These are phyloP conservation scores for Cheumatopsyche charites DNA, from an alignment of 1,140 invertebrate genomes.

Conservation along the genomic window DNA sequence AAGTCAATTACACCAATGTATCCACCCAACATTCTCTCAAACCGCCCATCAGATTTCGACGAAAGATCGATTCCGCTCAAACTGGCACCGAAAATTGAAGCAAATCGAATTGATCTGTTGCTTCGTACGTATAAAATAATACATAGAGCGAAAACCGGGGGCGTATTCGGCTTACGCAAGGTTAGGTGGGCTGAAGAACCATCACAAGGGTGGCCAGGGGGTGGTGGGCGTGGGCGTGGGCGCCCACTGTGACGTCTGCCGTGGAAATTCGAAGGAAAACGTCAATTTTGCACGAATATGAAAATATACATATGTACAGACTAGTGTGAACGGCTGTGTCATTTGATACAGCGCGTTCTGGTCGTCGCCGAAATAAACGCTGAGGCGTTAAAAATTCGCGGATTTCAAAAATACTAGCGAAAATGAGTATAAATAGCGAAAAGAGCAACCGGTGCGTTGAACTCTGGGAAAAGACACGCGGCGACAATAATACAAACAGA, in stretches of 20 bases:
- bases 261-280: not conserved
- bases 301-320: not conserved
- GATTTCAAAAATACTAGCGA: not conserved
- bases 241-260: not conserved
- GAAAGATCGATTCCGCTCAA: too few species aligned
- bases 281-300: not conserved
- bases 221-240: not conserved
- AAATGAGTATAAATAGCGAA: constrained; percentile 7
- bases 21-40: too few species aligned
- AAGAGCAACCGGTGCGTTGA: constrained; percentile 9
- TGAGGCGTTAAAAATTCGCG: not conserved
- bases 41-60: too few species aligned
- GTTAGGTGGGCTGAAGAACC: not conserved
- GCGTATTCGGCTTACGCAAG: constrained; percentile 1
- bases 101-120: too few species aligned
- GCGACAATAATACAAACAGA: not conserved
- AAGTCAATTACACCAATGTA: too few species aligned
- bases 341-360: too few species aligned
- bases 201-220: not conserved
- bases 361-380: too few species aligned
- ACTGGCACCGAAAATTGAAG: too few species aligned
- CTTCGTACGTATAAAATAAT: too few species aligned
- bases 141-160: too few species aligned
- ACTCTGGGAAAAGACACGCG: constrained; percentile 1
- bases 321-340: too few species aligned